A percentile compares a stretch with the other conserved stretches of the same genome.
These are phyloP conservation scores for Hapalemur alaotrensis DNA, from an alignment of 2,797 vertebrate genomes.

Conservation along the genomic window DNA sequence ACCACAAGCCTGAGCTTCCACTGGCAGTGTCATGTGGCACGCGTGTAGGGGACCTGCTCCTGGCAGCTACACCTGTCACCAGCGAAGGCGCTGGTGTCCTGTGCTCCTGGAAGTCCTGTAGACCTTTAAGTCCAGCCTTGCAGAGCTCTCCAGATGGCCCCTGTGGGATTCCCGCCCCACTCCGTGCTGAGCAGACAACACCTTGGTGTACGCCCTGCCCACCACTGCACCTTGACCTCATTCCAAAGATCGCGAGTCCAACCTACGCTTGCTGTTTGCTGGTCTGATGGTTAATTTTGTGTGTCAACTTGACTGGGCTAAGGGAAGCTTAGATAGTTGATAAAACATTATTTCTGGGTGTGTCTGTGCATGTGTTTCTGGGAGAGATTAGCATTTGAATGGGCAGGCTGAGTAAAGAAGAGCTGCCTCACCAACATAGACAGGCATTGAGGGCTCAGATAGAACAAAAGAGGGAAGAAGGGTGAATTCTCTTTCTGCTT, in stretches of 20 bases:
- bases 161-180: neutral
- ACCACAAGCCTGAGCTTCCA: neutral
- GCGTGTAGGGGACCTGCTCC: neutral
- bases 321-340: neutral
- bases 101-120: neutral
- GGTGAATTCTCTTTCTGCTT: neutral
- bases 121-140: neutral
- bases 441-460: neutral
- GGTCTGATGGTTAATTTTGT: neutral
- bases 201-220: neutral
- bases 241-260: neutral
- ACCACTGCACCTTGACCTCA: neutral
- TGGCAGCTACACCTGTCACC: neutral
- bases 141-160: neutral
- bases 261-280: neutral
- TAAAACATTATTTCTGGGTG: neutral
- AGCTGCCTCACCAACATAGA: neutral
- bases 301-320: neutral
- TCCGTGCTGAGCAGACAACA: neutral
- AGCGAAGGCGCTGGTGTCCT: neutral
- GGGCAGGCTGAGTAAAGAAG: neutral
- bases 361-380: neutral
- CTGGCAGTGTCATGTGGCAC: neutral
- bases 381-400: neutral
- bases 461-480: neutral